Evolutionary conservation across 2,888 invertebrate species (phyloP).

Genomic region (Apomyelois bistriatella): DNA sequence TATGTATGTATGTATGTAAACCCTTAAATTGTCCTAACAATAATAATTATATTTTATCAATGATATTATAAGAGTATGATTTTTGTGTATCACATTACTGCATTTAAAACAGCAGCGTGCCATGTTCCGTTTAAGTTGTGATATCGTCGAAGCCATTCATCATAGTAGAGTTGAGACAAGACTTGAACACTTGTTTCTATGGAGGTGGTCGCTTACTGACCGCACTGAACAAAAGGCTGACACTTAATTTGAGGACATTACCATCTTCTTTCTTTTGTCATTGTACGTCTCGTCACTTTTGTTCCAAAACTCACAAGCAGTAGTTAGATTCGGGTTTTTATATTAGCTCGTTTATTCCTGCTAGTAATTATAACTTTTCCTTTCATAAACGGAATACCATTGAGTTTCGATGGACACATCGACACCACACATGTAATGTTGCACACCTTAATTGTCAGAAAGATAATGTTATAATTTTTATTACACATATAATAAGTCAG

Average conservation of each 20-base stretch:
- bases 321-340: too few species aligned
- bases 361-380: background rate
- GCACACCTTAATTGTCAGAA: constrained; percentile 19
- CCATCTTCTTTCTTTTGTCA: background rate
- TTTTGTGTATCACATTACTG: too few species aligned
- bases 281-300: background rate
- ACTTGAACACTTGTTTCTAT: background rate
- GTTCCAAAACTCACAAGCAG: too few species aligned
- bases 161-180: constrained; percentile 22
- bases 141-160: constrained; percentile 27
- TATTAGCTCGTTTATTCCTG: too few species aligned
- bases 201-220: background rate
- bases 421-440: constrained; percentile 16
- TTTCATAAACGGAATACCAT: constrained; percentile 1
- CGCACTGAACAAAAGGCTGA: background rate
- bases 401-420: background rate
- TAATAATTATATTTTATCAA: too few species aligned
- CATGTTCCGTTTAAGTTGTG: background rate
- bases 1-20: too few species aligned
- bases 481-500: constrained; percentile 29
- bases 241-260: background rate
- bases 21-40: too few species aligned
- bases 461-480: constrained; percentile 39
- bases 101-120: background rate
- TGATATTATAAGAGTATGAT: too few species aligned